Base-by-base conservation (phyloP, 2,888 invertebrate genomes). In the Horisme vitalbata region DNA sequence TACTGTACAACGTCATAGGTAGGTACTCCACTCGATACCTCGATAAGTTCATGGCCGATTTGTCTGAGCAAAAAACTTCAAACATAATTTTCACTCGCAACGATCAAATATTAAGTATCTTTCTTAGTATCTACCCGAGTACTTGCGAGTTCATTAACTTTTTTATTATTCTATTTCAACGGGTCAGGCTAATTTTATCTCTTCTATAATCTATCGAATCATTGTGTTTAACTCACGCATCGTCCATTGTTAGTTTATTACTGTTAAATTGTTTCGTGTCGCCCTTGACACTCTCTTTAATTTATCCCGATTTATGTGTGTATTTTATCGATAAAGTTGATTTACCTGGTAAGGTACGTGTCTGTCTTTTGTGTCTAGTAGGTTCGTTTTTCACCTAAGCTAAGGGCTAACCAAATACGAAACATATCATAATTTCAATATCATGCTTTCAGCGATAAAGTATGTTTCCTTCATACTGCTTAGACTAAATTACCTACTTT, bases 1-100 rank as follows among this genome's bases (percentile, higher is more conserved):
- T 61, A 65, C 64, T 67, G 66, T 61, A 65, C 64, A 68, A 59
- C 59, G 57, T 68, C 64, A 59, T 60, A 62, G n/a, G n/a, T n/a
- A n/a, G n/a, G n/a, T n/a, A n/a, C n/a, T n/a, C n/a, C n/a, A n/a
- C n/a, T n/a, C n/a, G n/a, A n/a, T n/a, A n/a, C n/a, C 48, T 46
- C 57, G 58, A 65, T 62, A 59, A 51, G 46, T 57, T 57, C 50
- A 55, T 51, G 49, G 55, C 21, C 57, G 55, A 68, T 64, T 54
- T 52, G 53, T 56, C 58, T 51, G 56, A 39, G 56, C 53, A 64
- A 61, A 63, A 50, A 46, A 35, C 30, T 12, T 11, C 24, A 13
- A 39, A 32, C 44, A 41, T 45, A 45, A n/a, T n/a, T 28, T 37
- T 37, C 37, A 30, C 41, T 28, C 32, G 14, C 36, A 23, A 13